These are phyloP conservation scores for Girardinus metallicus DNA, from an alignment of 2,797 vertebrate genomes.

Conservation along the genomic window DNA sequence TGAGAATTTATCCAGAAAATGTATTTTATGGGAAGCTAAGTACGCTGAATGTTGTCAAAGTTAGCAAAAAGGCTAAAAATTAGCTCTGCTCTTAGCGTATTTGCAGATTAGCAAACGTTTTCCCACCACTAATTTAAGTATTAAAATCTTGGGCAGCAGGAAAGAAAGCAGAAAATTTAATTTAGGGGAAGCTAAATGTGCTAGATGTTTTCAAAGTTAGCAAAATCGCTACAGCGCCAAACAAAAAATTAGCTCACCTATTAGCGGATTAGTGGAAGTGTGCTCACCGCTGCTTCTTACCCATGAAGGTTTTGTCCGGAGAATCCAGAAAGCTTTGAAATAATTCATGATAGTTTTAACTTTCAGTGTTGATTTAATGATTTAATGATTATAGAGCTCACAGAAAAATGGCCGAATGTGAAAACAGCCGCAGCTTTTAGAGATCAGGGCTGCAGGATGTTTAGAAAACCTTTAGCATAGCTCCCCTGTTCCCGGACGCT, in stretches of 20 bases:
- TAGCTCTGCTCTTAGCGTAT: not conserved
- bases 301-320: not conserved
- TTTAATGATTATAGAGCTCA: not conserved
- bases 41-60: not conserved
- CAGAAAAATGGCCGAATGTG: too few relatives aligned
- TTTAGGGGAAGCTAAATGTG: not conserved
- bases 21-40: not conserved
- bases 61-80: not conserved
- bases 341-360: not conserved
- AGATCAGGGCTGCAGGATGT: too few relatives aligned
- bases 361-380: not conserved
- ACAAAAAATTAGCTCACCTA: not conserved
- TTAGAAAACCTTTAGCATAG: not conserved
- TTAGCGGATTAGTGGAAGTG: not conserved
- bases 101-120: not conserved
- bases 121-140: not conserved
- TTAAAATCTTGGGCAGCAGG: not conserved
- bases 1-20: not conserved
- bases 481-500: not conserved
- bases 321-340: not conserved
- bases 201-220: not conserved
- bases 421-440: too few relatives aligned
- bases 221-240: not conserved
- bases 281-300: not conserved
- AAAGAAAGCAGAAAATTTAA: not conserved